phyloP scores from a whole-genome alignment of 2,113 vertebrate species.

The Riparia riparia region DNA sequence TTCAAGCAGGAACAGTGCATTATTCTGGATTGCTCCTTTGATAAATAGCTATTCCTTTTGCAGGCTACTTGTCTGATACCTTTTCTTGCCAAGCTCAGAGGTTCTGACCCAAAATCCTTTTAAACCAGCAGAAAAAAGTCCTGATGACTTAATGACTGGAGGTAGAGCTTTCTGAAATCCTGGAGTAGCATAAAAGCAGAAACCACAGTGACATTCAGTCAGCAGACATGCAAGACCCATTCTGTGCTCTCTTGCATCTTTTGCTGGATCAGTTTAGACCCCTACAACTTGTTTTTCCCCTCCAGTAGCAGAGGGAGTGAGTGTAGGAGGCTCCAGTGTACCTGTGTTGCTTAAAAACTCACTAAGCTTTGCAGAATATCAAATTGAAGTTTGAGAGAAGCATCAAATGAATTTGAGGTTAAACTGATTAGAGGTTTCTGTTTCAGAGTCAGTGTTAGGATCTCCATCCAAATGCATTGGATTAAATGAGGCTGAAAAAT shows the following conservation, averaged over 20 bases:
- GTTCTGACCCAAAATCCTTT: background rate
- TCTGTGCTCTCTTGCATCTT: background rate
- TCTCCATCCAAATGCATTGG: slow-evolving; percentile 7
- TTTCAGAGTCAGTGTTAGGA: background rate
- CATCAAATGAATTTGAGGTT: background rate
- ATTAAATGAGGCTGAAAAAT: background rate
- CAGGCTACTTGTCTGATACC: background rate
- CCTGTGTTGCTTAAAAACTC: background rate
- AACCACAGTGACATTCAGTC: background rate
- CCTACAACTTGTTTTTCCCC: background rate
- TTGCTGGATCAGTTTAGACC: background rate
- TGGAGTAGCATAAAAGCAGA: background rate
- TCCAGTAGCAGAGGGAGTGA: background rate
- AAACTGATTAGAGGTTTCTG: slow-evolving; percentile 22
- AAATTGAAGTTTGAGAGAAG: background rate
- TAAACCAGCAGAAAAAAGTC: background rate
- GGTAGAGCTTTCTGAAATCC: background rate
- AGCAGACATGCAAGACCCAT: background rate
- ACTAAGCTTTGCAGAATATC: background rate
- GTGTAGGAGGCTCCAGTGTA: background rate
- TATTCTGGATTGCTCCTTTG: background rate
- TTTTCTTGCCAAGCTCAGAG: background rate
- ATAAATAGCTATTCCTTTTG: background rate
- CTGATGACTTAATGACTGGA: background rate
- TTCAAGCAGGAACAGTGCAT: background rate